Evolutionary conservation across 2,888 invertebrate species (phyloP).

Genomic region (Mylabris sibirica): DNA sequence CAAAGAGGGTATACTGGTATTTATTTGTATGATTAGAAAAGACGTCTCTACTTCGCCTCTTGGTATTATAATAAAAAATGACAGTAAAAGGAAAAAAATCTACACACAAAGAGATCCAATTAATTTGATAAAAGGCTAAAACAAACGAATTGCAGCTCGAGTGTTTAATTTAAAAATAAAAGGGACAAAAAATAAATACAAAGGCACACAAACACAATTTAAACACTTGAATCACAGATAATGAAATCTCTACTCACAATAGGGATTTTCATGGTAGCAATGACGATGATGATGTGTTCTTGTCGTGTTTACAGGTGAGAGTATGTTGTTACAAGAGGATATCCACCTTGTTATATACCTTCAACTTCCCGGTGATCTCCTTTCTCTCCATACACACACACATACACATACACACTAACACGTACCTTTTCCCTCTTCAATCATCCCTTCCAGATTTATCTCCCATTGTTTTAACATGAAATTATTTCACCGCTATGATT

Average conservation of each 20-base stretch:
- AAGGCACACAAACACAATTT: conserved; percentile 28
- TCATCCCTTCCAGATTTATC: conserved; percentile 21
- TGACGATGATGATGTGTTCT: conserved; percentile 16
- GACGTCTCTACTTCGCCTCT: neutral
- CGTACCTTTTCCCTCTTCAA: conserved; percentile 35
- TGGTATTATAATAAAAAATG: neutral
- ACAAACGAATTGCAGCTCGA: neutral
- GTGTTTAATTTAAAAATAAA: conserved; percentile 15
- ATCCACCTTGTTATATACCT: conserved; percentile 53
- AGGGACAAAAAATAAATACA: conserved; percentile 17
- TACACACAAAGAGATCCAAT: conserved; percentile 3
- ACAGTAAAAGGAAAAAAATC: neutral
- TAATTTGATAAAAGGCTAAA: conserved; percentile 3
- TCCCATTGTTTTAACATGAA: conserved; percentile 22
- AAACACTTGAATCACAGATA: conserved; percentile 16
- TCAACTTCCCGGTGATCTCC: conserved; percentile 55
- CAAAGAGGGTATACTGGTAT: neutral
- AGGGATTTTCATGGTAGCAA: conserved; percentile 51
- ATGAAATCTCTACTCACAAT: conserved; percentile 51
- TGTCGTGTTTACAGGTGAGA: conserved; percentile 43
- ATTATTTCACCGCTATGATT: too few relatives aligned
- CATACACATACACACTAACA: conserved; percentile 37
- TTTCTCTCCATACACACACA: conserved; percentile 49
- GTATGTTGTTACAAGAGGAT: conserved; percentile 44
- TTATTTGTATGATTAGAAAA: neutral